Evolutionary conservation across 2,113 vertebrate species (phyloP), one percentile per base, ranked within the genome.

Genomic region (Promerops cafer): DNA sequence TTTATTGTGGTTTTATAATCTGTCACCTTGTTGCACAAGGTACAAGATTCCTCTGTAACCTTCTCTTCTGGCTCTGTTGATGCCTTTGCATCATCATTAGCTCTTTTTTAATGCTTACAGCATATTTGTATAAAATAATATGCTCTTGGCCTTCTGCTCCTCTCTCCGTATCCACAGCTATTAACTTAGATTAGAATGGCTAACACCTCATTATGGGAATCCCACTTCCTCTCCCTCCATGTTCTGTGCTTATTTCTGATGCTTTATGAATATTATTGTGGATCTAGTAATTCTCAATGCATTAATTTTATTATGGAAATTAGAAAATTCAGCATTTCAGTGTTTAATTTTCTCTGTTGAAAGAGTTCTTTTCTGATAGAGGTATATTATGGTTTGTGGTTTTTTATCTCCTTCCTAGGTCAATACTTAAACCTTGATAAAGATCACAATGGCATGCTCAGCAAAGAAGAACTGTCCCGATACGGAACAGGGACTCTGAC

Each of bases 381-480:
- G 16, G 21, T 49, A 22, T 44, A 10, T 77, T 76, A 27, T 65
- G 27, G 49, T 81, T 70, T 84, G 33, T 75, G 45, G 45, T 86
- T 89, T 16, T 81, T 4, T 94, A 4, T 87, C 75, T 79, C 21
- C 70, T 86, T 40, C 45, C 35, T 95, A 99, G 99, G 99, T 78
- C 99, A 99, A 94, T 99, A 99, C 90, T 98, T 99, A 87, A 99
- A 99, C 97, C 98, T 99, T 52, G 99, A 99, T 93, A 99, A 99
- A 77, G 99, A 99, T 95, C 99, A 99, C 96, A 99, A 99, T 44
- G 99, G 99, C 69, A 99, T 99, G 99, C 98, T 99, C 94, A 99
- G 99, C 98, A 99, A 99, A 96, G 99, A 99, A 96, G 99, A 99
- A 57, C 98, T 99, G 40, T 99, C 99, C 33, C 99, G 99, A 2